Evolutionary conservation across 1,140 invertebrate genomes (phyloP), one percentile per base, ranked within the genome.

Genomic region (Drosophila dunni): DNA sequence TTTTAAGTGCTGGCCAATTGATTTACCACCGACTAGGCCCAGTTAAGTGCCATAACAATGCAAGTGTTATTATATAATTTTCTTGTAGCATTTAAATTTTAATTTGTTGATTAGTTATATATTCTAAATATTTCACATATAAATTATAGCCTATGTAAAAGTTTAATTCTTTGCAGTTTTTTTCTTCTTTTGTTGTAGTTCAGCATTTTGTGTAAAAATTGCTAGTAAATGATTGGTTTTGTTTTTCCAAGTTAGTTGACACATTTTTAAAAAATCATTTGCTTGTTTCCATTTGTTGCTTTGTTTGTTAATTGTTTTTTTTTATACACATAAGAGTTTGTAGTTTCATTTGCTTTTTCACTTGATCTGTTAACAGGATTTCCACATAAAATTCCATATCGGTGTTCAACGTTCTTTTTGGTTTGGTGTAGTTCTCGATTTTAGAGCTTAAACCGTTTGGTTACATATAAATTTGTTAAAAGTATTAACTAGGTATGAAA

Each of bases 401-500:
- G 84, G 84, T 89, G 84, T 89, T 75, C 80, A 75, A 76, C 54
- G 77, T 74, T 29, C 3, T 29, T 5, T 88, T 62, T 40, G 45
- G 38, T 66, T 75, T 74, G 53, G 61, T 81, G 48, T 54, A 42
- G 34, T 54, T 51, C 17, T 48, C 44, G 53, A 44, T 76, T 65
- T 46, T 58, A n/a, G 44, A 68, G 68, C 69, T 63, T 66, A 84
- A 85, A 63, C 68, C 46, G 10, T 69, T 81, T 72, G 70, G 78
- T 81, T 78, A 68, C 75, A 73, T 29, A 68, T 46, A 54, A 34
- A 67, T 78, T 85, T 86, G 67, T 86, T 78, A 56, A 69, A 68
- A 36, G 45, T 63, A 77, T 85, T 82, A 85, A 78, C 82, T 86
- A 54, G 29, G 54, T 57, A 86, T 73, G 82, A 86, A 85, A 85